Evolutionary conservation across 2,888 invertebrate genomes (phyloP), one percentile per base, ranked within the genome.

Genomic region (Chesias legatella): DNA sequence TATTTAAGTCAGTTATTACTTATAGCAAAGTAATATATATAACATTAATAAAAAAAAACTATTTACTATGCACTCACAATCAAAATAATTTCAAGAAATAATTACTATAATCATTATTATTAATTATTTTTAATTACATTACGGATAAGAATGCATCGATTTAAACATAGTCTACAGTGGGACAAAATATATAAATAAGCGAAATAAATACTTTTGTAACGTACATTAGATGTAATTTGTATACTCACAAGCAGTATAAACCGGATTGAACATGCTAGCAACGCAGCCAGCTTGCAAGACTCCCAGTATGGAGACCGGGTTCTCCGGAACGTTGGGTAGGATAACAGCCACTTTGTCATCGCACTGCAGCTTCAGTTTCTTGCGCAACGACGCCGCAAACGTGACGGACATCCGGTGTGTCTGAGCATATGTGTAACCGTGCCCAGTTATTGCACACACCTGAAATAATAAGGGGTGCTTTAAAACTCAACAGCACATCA

Each of bases 311-410:
- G 90, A 88, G 26, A 93, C 90, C 0, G 92, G 90, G 61, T 91
- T 93, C 73, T 95, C 95, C 0, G 95, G 95, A 8, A 92, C 60
- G 67, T 95, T 95, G 1, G 94, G 94, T 49, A 94, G 63, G n/a
- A 93, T 88, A 6, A 95, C 56, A 0, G 92, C 94, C 2, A 95
- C 77, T 6, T 92, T 90, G 53, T 95, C 93, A 5, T 91, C 90
- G 9, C 89, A 84, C 32, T 81, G 75, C n/a, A 94, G 63, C 40
- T 92, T 92, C 26, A 94, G 82, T 56, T 92, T 91, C 6, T 84
- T 83, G 41, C 92, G 88, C 33, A 95, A 77, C n/a, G 91, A 89
- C 0, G 91, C 90, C 0, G 92, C 91, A 32, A 94, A 90, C 31
- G 91, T 90, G 28, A 89, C 79, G 1, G 91, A 89, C 61, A 90